These are phyloP conservation scores for Catostomus latipinnis DNA, from an alignment of 2,797 vertebrate genomes.

Conservation along the genomic window DNA sequence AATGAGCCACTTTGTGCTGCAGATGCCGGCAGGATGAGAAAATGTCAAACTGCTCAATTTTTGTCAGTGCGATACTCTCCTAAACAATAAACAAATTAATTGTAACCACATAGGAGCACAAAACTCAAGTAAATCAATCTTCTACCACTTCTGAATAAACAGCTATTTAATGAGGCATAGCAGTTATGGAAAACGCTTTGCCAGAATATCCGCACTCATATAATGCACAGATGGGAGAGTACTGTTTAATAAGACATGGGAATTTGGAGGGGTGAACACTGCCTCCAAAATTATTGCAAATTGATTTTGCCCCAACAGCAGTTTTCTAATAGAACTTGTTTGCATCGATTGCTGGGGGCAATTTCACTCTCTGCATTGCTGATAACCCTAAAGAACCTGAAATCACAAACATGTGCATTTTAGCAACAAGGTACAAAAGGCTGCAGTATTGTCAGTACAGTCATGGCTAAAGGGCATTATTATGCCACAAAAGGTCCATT, in stretches of 20 bases:
- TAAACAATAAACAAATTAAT: constrained; percentile 35
- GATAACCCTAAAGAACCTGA: constrained; percentile 9
- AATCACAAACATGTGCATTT: too few relatives aligned
- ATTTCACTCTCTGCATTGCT: constrained; percentile 19
- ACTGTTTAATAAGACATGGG: constrained; percentile 32
- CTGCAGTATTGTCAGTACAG: too few relatives aligned
- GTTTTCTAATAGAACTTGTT: constrained; percentile 21
- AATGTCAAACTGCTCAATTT: constrained; percentile 30
- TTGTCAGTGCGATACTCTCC: background rate
- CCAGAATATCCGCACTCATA: constrained; percentile 14
- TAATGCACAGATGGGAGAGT: constrained; percentile 42
- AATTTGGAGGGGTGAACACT: constrained; percentile 9
- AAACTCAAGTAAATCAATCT: constrained; percentile 28
- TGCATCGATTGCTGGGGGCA: constrained; percentile 19
- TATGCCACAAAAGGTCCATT: background rate
- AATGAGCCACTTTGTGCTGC: constrained; percentile 14
- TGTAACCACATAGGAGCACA: constrained; percentile 26
- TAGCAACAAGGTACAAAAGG: too few relatives aligned
- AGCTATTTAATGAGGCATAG: constrained; percentile 28
- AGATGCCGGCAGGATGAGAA: constrained; percentile 22
- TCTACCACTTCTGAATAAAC: constrained; percentile 29
- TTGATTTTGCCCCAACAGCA: constrained; percentile 45
- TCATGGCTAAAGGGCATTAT: too few relatives aligned
- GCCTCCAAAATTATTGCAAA: constrained; percentile 36
- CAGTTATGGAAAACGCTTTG: constrained; percentile 1